Evolutionary conservation across 2,797 vertebrate genomes (phyloP), one percentile per base, ranked within the genome.

Genomic region (Catharus ustulatus): DNA sequence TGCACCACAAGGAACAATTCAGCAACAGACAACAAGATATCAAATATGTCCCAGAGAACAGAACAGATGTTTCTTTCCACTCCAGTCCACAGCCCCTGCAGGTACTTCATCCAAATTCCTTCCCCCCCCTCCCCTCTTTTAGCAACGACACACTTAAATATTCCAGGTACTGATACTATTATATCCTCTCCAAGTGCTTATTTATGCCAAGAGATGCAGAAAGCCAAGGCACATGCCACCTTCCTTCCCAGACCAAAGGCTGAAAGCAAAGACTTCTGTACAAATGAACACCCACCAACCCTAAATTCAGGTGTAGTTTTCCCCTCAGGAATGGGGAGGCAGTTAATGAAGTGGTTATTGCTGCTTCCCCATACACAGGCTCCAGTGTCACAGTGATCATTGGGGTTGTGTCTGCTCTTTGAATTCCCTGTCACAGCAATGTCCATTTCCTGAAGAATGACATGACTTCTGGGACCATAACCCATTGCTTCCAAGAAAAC

Each of bases 51-150:
- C 62, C 10, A 11, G 49, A 86, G 49, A 94, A 82, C 0, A 7
- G 27, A 94, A 80, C 89, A 95, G 79, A 68, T 94, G 82, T 54
- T 93, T 80, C 49, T 42, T 66, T 94, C 62, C 67, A 83, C 32
- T 91, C 29, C 34, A 51, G 49, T 42, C 46, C 62, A 74, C 16
- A 76, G 19, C 36, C 43, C 61, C 68, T 77, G 21, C 51, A 87
- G 64, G 40, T 78, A 94, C 42, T 87, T 88, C 13, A 76, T 38
- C 36, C 43, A 93, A 95, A 93, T 34, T 72, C 42, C 22, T 23
- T 15, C 3, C 6, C 4, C 8, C 1, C 2, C 1, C 43, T 85
- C 36, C 11, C 48, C 22, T 43, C 66, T 73, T 69, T 42, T 13
- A 71, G 46, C 30, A 52, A 46, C 27, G 38, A 74, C 30, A 48